Evolutionary conservation across 2,888 invertebrate genomes (phyloP), one percentile per base, ranked within the genome.

Genomic region (Diaphora mendica): DNA sequence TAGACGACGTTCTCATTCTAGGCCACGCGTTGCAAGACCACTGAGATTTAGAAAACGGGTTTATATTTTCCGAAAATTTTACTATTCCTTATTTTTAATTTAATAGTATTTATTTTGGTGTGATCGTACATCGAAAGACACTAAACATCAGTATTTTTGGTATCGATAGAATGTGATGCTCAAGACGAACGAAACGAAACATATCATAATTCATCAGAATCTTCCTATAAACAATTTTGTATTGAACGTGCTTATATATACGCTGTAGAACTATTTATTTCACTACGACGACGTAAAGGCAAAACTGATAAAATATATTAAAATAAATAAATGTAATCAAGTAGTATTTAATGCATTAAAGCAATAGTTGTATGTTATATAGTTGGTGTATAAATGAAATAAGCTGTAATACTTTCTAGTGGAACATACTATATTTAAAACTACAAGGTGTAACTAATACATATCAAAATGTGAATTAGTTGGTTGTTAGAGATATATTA

Each of bases 401-500:
- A 88, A 89, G 86, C 86, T 87, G 80, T 81, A 86, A 90, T 90
- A 88, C 90, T 90, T 90, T 88, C 87, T 92, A 91, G 91, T 79
- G 72, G 75, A 85, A 80, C 75, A 72, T 77, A 74, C 70, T 75
- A 76, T 73, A 79, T 83, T 86, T 79, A 83, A 77, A 75, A 78
- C 67, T 68, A 81, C 71, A 77, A 84, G 26, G 80, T 73, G 91
- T 85, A 92, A 94, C 93, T 87, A 87, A 91, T 92, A 93, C 95
- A 95, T 95, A 94, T 95, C 95, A 94, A 88, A 80, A 88, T 91
- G 92, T 92, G 91, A 91, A 77, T 90, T 90, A 85, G 85, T 88
- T 89, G 82, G 83, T 88, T 86, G 88, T 91, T 91, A 92, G 91
- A 89, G 82, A 86, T 82, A 85, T 86, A 82, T 86, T 77, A 74